Evolutionary conservation across 1,140 invertebrate genomes (phyloP).

Genomic region (Ips nitidus): DNA sequence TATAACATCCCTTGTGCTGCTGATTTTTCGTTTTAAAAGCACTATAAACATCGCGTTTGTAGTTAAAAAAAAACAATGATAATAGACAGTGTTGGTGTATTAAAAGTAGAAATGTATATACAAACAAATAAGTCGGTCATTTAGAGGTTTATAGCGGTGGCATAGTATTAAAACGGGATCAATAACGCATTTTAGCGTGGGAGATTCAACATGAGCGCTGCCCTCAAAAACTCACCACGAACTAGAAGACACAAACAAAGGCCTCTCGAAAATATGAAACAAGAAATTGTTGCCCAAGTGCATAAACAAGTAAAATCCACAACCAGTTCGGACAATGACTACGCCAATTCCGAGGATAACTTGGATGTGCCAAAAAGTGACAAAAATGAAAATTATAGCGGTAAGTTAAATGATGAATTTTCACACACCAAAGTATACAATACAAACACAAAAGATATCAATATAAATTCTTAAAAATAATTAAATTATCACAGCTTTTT

Average conservation of each 20-base stretch:
- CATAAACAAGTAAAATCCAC: slow-evolving; percentile 47
- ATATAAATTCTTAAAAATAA: background rate
- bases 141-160: too few species aligned
- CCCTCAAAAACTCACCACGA: slow-evolving; percentile 39
- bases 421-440: too few species aligned
- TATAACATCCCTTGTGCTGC: too few species aligned
- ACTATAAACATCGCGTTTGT: too few species aligned
- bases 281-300: slow-evolving; percentile 50
- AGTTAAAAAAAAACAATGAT: too few species aligned
- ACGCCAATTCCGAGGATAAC: slow-evolving; percentile 44
- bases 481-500: background rate
- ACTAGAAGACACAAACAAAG: slow-evolving; percentile 45
- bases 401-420: slow-evolving; percentile 23
- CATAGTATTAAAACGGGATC: background rate
- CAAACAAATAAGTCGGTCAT: too few species aligned
- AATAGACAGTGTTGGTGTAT: too few species aligned
- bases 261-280: slow-evolving; percentile 44
- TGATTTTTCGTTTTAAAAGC: too few species aligned
- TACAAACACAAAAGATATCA: background rate
- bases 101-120: too few species aligned
- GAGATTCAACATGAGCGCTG: slow-evolving; percentile 18
- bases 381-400: slow-evolving; percentile 49
- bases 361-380: slow-evolving; percentile 45
- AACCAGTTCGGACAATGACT: slow-evolving; percentile 43
- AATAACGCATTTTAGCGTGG: slow-evolving; percentile 12